Evolutionary conservation across 1,140 invertebrate genomes (phyloP).

Genomic region (Cydia strobilella): DNA sequence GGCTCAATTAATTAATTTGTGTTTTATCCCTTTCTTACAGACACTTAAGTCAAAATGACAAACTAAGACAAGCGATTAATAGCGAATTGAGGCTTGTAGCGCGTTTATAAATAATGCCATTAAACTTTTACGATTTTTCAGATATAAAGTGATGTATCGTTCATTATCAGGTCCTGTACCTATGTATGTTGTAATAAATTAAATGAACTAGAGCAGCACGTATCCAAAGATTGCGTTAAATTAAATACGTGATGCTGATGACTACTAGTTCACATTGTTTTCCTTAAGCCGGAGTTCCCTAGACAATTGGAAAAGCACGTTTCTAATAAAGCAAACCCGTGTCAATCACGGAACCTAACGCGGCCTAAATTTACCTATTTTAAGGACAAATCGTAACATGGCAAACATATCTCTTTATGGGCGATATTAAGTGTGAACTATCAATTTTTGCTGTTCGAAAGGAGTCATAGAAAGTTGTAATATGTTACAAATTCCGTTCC

Average conservation of each 20-base stretch:
- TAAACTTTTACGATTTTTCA: too few species aligned
- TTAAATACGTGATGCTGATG: constrained; percentile 24
- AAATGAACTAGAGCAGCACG: background rate
- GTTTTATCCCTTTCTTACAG: too few species aligned
- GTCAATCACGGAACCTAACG: constrained; percentile 14
- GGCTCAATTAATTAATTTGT: too few species aligned
- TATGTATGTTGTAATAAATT: too few species aligned
- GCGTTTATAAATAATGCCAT: too few species aligned
- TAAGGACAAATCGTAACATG: background rate
- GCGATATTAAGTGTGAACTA: background rate
- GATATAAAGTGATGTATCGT: too few species aligned
- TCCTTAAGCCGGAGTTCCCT: background rate
- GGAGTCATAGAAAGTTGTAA: too few species aligned
- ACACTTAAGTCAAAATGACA: too few species aligned
- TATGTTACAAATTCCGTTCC: too few species aligned
- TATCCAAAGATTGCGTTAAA: background rate
- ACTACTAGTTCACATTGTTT: background rate
- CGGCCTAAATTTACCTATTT: background rate
- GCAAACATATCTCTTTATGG: background rate
- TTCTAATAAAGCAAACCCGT: constrained; percentile 14
- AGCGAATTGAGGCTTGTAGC: too few species aligned
- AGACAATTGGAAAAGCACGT: constrained; percentile 1
- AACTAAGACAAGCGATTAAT: too few species aligned
- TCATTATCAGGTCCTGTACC: background rate
- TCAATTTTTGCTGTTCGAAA: too few species aligned